Base-by-base conservation (phyloP, 2,888 invertebrate genomes). In the Melitaea athalia region DNA sequence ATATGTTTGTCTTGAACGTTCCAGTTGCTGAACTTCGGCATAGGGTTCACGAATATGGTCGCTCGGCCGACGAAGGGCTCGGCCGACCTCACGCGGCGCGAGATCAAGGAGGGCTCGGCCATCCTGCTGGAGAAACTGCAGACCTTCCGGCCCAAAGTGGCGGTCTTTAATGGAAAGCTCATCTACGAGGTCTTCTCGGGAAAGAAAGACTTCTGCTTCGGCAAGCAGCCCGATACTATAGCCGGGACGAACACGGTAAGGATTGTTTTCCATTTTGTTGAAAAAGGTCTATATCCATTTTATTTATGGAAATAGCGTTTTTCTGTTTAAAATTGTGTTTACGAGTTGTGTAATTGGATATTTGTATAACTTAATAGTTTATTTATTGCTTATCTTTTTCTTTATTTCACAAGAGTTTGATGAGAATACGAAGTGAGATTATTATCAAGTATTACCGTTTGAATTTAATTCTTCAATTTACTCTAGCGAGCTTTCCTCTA, bases 31-130 rank as follows among this genome's bases (percentile, higher is more conserved):
- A 97, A 98, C 88, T 96, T 96, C 86, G 99, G 99, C 71, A 99
- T 99, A 83, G 99, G 99, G 5, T 99, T 99, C 91, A 99, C 99
- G 78, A 99, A 99, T 92, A 99, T 99, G 96, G 99, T 99, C 74
- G 95, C 96, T 75, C 95, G 99, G 73, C 98, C 99, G 65, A 98
- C 99, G 1, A 98, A 98, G 91, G 99, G 99, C 76, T 98, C 98
- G 80, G 98, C 98, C 2, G 99, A 99, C 94, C 94, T 99, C 72
- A 98, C 98, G 69, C 94, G 98, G 77, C 97, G 97, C 86, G 98
- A 98, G 94, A 98, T 98, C 83, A 98, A 98, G 91, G 98, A 98
- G 94, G 98, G 97, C 87, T 97, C 97, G 75, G 96, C 96, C 80
- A 95, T 97, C 80, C 92, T 99, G 76, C 93, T 97, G 78, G 98